Conservation (phyloP, 2,113 vertebrate species). For the Platichthys flesus region DNA sequence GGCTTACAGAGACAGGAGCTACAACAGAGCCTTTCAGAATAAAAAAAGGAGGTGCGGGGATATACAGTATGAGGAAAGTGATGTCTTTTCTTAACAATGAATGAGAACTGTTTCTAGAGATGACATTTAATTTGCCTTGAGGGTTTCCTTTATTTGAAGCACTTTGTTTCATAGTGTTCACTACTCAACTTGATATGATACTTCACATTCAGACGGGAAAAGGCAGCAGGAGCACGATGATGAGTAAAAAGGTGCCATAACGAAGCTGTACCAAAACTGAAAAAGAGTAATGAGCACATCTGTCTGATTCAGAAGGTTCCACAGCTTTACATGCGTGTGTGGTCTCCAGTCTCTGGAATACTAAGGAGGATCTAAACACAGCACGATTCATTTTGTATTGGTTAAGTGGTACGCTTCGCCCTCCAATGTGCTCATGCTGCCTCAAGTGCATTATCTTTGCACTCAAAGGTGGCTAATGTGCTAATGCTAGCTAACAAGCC, state of each 20-base stretch:
- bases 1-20: too few relatives aligned
- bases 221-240: background rate
- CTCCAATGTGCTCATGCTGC: conserved; percentile 50
- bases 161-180: too few relatives aligned
- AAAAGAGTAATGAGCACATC: background rate
- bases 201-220: background rate
- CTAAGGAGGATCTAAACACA: conserved; percentile 51
- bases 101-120: background rate
- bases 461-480: conserved; percentile 53
- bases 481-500: conserved; percentile 70
- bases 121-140: background rate
- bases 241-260: background rate
- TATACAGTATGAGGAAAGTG: background rate
- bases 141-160: background rate
- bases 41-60: too few relatives aligned
- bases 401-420: conserved; percentile 10
- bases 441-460: conserved; percentile 52
- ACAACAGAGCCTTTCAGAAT: too few relatives aligned
- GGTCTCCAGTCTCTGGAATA: conserved; percentile 38
- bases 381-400: conserved; percentile 28
- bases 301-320: background rate
- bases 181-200: background rate
- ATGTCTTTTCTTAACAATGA: too few relatives aligned
- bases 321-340: background rate
- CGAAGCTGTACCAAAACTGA: conserved; percentile 5